Conservation (phyloP, 2,113 vertebrate genomes). For the Toxotes chatareus region DNA sequence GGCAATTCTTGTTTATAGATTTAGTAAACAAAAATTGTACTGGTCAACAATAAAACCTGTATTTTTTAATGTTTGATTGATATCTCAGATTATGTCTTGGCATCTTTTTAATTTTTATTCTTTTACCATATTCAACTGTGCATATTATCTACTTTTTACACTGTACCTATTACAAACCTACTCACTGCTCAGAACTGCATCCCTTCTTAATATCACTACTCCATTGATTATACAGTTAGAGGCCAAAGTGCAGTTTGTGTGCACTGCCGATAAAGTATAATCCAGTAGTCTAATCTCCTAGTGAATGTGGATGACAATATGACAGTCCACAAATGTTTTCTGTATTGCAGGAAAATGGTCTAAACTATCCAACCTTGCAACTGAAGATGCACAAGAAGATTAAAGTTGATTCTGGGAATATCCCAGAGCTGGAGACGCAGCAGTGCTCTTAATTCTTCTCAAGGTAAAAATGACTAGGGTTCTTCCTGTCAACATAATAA, state of each 20-base stretch:
- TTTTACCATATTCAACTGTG: neutral
- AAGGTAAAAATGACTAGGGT: neutral
- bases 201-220: too few relatives aligned
- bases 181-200: neutral
- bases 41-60: neutral
- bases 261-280: slow-evolving; percentile 4
- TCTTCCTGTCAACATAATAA: slow-evolving; percentile 5
- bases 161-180: too few relatives aligned
- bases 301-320: neutral
- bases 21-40: too few relatives aligned
- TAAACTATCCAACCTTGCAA: neutral
- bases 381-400: slow-evolving; percentile 11
- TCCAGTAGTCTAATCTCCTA: slow-evolving; percentile 11
- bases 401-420: slow-evolving; percentile 3
- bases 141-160: neutral
- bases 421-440: neutral
- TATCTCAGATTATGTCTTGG: neutral
- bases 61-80: neutral
- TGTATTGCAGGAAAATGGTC: neutral
- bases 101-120: neutral
- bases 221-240: neutral
- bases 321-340: neutral
- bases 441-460: neutral
- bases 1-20: neutral
- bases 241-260: neutral